A percentile compares a stretch with the other conserved stretches of the same genome.
These are phyloP conservation scores for Coptodon bakossiorum DNA, from an alignment of 2,113 vertebrate species.

Conservation along the genomic window DNA sequence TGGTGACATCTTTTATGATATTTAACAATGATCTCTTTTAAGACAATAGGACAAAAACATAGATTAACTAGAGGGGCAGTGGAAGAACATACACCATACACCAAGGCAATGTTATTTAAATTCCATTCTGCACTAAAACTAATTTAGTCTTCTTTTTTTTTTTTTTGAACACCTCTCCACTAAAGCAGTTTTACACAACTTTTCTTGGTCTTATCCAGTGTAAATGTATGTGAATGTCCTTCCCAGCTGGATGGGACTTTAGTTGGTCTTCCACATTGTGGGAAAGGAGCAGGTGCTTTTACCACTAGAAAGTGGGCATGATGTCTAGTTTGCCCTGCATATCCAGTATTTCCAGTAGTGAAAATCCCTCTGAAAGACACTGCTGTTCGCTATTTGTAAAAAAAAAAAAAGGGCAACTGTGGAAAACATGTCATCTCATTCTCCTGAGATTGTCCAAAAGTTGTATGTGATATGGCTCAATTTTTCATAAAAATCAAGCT, in stretches of 20 bases:
- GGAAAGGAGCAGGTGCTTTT: background rate
- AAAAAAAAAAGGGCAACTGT: rapidly evolving
- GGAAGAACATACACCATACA: background rate
- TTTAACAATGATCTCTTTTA: background rate
- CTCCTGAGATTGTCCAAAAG: background rate
- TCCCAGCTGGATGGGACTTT: background rate
- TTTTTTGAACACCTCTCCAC: background rate
- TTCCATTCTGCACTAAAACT: rapidly evolving
- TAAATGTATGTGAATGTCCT: rapidly evolving
- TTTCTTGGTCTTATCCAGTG: background rate
- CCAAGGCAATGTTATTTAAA: background rate
- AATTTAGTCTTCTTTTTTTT: rapidly evolving
- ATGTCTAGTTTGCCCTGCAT: background rate
- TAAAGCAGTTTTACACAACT: rapidly evolving
- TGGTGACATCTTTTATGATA: background rate
- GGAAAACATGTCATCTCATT: rapidly evolving
- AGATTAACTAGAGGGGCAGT: background rate
- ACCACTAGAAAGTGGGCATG: rapidly evolving
- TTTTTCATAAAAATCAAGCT: rapidly evolving
- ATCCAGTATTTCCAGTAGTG: background rate
- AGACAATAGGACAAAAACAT: background rate
- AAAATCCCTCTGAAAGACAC: rapidly evolving
- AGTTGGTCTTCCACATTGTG: background rate
- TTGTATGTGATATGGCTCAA: background rate
- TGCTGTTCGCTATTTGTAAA: background rate